Percentiles rank a stretch among this genome's conserved stretches.
Conservation (phyloP, 2,113 vertebrate genomes). For the Saccopteryx leptura region DNA sequence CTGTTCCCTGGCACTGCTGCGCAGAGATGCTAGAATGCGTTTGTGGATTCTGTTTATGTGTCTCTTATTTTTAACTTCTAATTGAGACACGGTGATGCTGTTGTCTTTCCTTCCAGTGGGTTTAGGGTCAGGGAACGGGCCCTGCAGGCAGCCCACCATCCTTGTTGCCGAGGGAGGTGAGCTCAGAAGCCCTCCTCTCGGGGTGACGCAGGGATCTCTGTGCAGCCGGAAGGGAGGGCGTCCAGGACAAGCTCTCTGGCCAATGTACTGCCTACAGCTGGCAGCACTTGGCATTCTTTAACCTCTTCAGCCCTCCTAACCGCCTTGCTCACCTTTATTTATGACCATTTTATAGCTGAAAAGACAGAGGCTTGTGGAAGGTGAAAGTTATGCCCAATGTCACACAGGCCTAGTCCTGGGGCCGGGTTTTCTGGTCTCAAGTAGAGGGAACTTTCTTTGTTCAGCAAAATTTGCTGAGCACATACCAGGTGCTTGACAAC, state of each 20-base stretch:
- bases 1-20: conserved; percentile 1
- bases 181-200: not conserved
- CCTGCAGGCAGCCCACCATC: accelerated
- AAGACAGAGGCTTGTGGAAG: not conserved
- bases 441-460: not conserved
- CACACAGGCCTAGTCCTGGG: not conserved
- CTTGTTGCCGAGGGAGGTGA: not conserved
- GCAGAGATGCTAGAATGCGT: not conserved
- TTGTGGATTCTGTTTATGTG: conserved; percentile 38
- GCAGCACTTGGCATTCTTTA: no score
- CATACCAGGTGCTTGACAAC: not conserved
- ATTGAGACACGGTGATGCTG: not conserved
- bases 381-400: not conserved
- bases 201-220: not conserved
- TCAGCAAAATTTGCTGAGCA: not conserved
- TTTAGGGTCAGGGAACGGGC: not conserved
- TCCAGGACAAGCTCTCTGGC: not conserved
- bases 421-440: not conserved
- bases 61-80: conserved; percentile 72
- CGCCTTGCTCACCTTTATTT: not conserved
- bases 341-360: not conserved
- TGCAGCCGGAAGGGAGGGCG: no score
- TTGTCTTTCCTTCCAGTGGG: not conserved
- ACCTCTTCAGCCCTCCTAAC: no score
- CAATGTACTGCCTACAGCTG: accelerated